phyloP scores from a whole-genome alignment of 2,113 vertebrate species.

The Sinocyclocheilus maitianheensis region DNA sequence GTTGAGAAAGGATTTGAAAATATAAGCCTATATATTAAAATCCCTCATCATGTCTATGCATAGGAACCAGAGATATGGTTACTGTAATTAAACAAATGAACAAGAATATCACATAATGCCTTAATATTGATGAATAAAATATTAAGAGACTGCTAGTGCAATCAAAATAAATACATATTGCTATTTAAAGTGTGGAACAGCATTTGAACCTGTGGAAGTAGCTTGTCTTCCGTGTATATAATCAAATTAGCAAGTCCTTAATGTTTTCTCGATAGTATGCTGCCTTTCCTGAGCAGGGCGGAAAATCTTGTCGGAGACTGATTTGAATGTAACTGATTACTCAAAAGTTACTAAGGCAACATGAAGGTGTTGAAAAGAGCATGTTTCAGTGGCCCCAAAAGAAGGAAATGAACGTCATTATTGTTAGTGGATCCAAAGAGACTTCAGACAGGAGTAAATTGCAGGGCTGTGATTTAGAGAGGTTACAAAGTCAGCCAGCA shows the following conservation, averaged over 20 bases:
- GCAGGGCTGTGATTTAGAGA: neutral
- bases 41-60: neutral
- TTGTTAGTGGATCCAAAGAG: neutral
- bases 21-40: neutral
- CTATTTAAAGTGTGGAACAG: neutral
- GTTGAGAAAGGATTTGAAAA: neutral
- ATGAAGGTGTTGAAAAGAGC: conserved; percentile 45
- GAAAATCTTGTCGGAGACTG: conserved; percentile 18
- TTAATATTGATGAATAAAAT: neutral
- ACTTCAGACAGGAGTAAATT: neutral
- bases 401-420: conserved; percentile 8
- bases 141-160: neutral
- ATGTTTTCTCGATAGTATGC: conserved; percentile 34
- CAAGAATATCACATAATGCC: neutral
- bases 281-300: conserved; percentile 35
- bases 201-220: neutral
- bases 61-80: neutral
- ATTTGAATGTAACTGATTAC: conserved; percentile 36
- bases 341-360: conserved; percentile 61
- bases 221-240: neutral
- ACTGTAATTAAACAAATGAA: neutral
- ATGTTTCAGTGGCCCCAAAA: conserved; percentile 44
- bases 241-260: neutral
- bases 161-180: neutral
- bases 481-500: neutral